A percentile compares a stretch with the other conserved stretches of the same genome.
These are phyloP conservation scores for Holacanthus passer DNA, from an alignment of 2,113 vertebrate genomes.

Conservation along the genomic window DNA sequence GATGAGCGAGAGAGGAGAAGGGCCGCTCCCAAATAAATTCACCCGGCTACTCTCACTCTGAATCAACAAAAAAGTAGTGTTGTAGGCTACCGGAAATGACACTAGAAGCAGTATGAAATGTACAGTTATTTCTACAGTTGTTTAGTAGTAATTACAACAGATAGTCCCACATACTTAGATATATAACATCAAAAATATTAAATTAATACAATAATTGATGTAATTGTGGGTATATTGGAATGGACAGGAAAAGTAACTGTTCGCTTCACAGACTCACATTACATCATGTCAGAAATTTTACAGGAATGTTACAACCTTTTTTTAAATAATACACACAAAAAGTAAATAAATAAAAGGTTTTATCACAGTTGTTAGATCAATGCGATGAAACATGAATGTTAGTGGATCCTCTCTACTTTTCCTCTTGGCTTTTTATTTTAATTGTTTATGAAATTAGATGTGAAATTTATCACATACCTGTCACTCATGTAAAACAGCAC, in stretches of 20 bases:
- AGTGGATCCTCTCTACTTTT: not conserved
- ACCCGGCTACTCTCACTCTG: constrained; percentile 16
- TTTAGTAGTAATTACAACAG: not conserved
- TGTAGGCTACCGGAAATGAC: constrained; percentile 58
- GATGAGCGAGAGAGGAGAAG: constrained; percentile 11
- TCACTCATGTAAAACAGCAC: not conserved
- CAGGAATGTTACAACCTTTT: not conserved
- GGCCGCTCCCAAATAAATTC: constrained; percentile 57
- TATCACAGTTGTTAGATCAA: not conserved
- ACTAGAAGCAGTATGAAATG: constrained; percentile 20
- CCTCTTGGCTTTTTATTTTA: not conserved
- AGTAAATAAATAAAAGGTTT: not conserved
- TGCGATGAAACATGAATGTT: not conserved
- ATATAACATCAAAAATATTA: not conserved
- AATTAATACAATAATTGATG: not conserved
- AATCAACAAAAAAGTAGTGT: constrained; percentile 12
- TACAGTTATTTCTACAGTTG: not conserved
- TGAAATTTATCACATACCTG: not conserved
- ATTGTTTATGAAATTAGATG: too few relatives aligned
- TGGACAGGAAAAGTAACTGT: not conserved
- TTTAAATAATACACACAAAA: not conserved
- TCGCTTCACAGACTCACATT: not conserved
- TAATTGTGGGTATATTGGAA: not conserved
- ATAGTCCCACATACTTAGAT: not conserved
- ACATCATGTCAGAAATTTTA: not conserved